Evolutionary conservation across 2,797 vertebrate species (phyloP).

Genomic region (Sebastes diploproa): DNA sequence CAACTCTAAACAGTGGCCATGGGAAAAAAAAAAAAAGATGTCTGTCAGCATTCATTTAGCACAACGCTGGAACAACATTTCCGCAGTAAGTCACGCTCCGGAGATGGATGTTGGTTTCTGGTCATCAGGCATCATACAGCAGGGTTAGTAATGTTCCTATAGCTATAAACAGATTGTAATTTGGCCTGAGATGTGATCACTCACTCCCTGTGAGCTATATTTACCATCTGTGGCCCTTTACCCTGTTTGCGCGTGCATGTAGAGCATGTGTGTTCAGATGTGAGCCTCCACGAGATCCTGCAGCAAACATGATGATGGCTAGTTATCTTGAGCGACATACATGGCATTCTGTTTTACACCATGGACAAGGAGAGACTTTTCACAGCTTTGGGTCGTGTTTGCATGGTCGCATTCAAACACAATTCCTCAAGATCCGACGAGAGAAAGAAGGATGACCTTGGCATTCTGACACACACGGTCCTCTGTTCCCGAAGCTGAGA

Average conservation of each 20-base stretch:
- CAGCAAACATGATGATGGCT: conserved; percentile 35
- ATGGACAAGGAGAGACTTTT: conserved; percentile 9
- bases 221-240: conserved; percentile 66
- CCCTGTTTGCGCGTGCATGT: conserved; percentile 33
- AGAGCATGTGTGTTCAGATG: conserved; percentile 1
- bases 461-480: background rate
- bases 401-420: conserved; percentile 32
- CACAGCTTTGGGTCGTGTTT: conserved; percentile 20
- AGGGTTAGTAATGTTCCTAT: conserved; percentile 38
- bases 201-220: conserved; percentile 56
- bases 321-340: conserved; percentile 45
- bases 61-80: conserved; percentile 14
- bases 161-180: conserved; percentile 65
- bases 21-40: conserved; percentile 18
- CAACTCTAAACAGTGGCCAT: conserved; percentile 29
- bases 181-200: conserved; percentile 50
- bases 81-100: conserved; percentile 29
- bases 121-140: conserved; percentile 35
- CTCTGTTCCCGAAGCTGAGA: background rate
- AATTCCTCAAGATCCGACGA: conserved; percentile 34
- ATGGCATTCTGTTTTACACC: conserved; percentile 40
- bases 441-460: conserved; percentile 17
- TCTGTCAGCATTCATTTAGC: conserved; percentile 53
- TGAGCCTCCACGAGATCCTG: conserved; percentile 14
- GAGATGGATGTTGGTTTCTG: conserved; percentile 49